Percentiles rank a stretch among this genome's conserved stretches.
phyloP scores from a whole-genome alignment of 2,888 invertebrate genomes.

The Tetranychus piercei region DNA sequence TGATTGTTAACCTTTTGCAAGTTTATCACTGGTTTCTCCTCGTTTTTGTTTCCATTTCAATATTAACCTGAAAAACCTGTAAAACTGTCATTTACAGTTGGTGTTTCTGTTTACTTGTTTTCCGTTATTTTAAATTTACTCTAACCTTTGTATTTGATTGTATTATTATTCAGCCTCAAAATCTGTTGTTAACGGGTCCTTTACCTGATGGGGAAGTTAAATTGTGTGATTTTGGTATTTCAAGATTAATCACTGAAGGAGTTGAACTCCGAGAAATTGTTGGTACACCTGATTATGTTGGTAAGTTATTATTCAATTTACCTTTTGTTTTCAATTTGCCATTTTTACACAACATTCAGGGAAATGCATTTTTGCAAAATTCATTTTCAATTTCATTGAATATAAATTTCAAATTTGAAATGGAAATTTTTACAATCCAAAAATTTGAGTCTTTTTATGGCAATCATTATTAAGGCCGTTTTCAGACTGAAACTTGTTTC shows the following conservation, averaged over 20 bases:
- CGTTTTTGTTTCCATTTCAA: too few relatives aligned
- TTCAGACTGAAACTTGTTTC: too few relatives aligned
- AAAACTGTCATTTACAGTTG: background rate
- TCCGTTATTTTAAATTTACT: background rate
- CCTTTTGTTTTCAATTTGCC: background rate
- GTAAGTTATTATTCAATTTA: background rate
- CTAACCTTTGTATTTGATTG: background rate
- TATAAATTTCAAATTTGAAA: too few relatives aligned
- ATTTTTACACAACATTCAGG: background rate
- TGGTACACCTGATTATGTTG: slow-evolving; percentile 82
- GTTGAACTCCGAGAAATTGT: slow-evolving; percentile 82
- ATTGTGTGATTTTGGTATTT: slow-evolving; percentile 83
- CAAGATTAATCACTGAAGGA: slow-evolving; percentile 70
- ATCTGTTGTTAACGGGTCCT: slow-evolving; percentile 64
- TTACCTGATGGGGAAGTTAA: slow-evolving; percentile 58
- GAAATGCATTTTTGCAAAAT: background rate
- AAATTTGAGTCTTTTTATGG: too few relatives aligned
- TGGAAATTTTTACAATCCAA: too few relatives aligned
- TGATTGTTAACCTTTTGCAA: too few relatives aligned
- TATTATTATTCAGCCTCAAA: slow-evolving; percentile 53
- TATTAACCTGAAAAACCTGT: too few relatives aligned
- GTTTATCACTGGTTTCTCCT: too few relatives aligned
- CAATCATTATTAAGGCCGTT: too few relatives aligned
- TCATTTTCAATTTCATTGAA: too few relatives aligned
- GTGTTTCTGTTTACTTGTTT: background rate